Conservation (phyloP, 2,113 vertebrate genomes). For the Sigmodon hispidus region DNA sequence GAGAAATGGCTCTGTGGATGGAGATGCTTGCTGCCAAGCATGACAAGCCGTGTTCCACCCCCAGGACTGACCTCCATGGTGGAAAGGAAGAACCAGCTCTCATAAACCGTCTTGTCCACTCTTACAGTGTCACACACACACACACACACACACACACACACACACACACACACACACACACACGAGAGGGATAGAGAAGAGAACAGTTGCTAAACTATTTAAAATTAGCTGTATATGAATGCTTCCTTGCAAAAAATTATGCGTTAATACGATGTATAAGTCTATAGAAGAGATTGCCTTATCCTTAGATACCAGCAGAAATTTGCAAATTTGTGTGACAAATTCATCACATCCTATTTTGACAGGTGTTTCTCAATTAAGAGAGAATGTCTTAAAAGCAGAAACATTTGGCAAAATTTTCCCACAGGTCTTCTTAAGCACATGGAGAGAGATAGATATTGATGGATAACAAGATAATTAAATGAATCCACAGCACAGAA, state of each 20-base stretch:
- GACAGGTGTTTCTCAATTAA: neutral
- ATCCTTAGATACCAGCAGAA: neutral
- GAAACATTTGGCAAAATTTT: constrained; percentile 13
- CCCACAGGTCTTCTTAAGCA: neutral
- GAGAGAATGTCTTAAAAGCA: neutral
- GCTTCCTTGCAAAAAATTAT: constrained; percentile 28
- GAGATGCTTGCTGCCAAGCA: neutral
- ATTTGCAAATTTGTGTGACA: neutral
- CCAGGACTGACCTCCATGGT: neutral
- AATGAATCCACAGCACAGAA: neutral
- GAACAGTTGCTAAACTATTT: neutral
- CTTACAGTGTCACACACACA: neutral
- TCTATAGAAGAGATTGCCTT: neutral
- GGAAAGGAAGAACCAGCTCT: too few relatives aligned
- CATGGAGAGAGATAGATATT: neutral
- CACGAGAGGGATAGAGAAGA: too few relatives aligned
- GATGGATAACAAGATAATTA: neutral
- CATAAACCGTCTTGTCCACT: too few relatives aligned
- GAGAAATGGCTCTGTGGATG: neutral
- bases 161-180: neutral
- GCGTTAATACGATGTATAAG: neutral
- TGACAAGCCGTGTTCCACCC: neutral
- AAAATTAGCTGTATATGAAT: neutral
- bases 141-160: neutral
- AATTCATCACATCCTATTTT: neutral